A percentile compares a stretch with the other conserved stretches of the same genome.
phyloP scores from a whole-genome alignment of 2,888 invertebrate genomes.

The Corbicula japonica region DNA sequence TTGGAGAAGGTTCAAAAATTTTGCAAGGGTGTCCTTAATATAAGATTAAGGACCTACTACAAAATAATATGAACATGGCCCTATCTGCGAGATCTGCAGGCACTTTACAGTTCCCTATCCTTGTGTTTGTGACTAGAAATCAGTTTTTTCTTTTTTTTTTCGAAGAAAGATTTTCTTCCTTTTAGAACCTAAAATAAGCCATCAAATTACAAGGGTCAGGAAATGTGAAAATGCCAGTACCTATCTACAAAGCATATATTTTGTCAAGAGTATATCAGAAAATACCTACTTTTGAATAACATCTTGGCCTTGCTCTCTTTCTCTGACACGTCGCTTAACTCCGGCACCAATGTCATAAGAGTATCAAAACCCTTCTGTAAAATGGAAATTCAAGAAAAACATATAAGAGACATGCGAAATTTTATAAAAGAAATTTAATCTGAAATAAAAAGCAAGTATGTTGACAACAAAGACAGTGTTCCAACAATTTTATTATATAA shows the following conservation, averaged over 20 bases:
- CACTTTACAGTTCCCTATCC: slow-evolving; percentile 22
- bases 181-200: background rate
- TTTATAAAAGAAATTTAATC: no score
- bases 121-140: background rate
- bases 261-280: slow-evolving; percentile 23
- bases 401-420: background rate
- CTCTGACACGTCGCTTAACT: slow-evolving; percentile 61
- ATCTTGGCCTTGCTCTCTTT: slow-evolving; percentile 78
- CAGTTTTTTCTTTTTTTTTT: background rate
- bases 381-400: slow-evolving; percentile 43
- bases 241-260: slow-evolving; percentile 40
- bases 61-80: slow-evolving; percentile 20
- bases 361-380: slow-evolving; percentile 81
- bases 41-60: slow-evolving; percentile 44
- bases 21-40: slow-evolving; percentile 71
- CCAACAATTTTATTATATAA: no score
- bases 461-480: no score
- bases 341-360: slow-evolving; percentile 73
- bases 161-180: background rate
- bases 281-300: slow-evolving; percentile 78
- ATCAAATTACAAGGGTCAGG: slow-evolving; percentile 22
- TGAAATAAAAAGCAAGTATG: no score
- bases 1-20: slow-evolving; percentile 78
- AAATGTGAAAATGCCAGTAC: slow-evolving; percentile 39
- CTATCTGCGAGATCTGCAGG: slow-evolving; percentile 34